Conservation (phyloP, 35 echinoderm and acorn worm genomes). For the Heliocidaris erythrogramma region DNA sequence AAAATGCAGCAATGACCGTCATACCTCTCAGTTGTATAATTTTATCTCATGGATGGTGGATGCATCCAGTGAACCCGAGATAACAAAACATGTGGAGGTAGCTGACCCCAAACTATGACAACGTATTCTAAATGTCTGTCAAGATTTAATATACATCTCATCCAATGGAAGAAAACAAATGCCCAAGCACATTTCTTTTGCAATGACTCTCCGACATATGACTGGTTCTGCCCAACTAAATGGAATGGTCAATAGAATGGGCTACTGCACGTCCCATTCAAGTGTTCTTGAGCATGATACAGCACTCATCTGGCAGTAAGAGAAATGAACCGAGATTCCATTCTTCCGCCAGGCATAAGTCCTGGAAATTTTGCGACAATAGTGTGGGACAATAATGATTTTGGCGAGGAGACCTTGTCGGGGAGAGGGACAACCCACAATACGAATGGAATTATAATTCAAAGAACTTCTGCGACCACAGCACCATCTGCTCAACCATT, state of each 20-base stretch:
- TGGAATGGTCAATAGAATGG: constrained; percentile 74
- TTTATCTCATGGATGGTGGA: neutral
- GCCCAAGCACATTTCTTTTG: constrained; percentile 68
- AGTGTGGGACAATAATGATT: constrained; percentile 87
- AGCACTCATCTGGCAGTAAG: constrained; percentile 57
- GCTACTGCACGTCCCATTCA: constrained; percentile 54
- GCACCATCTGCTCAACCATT: too few species aligned
- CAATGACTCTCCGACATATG: constrained; percentile 74
- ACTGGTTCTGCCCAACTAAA: constrained; percentile 62
- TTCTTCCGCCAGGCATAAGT: constrained; percentile 29
- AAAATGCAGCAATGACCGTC: neutral
- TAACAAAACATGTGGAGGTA: neutral
- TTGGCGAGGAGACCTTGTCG: constrained; percentile 62
- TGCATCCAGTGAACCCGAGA: neutral
- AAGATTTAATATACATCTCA: constrained; percentile 63
- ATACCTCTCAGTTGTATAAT: neutral
- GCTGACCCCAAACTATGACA: neutral
- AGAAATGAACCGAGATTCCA: constrained; percentile 23
- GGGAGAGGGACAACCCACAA: constrained; percentile 61
- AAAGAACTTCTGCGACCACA: neutral
- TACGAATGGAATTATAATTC: constrained; percentile 62
- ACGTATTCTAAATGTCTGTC: constrained; percentile 46
- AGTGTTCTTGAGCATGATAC: constrained; percentile 65
- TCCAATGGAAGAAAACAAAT: constrained; percentile 54
- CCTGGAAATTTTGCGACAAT: constrained; percentile 54